Percentiles rank a stretch among this genome's conserved stretches.
These are phyloP conservation scores for Dufourea novaeangliae DNA, from an alignment of 1,140 invertebrate species.

Conservation along the genomic window DNA sequence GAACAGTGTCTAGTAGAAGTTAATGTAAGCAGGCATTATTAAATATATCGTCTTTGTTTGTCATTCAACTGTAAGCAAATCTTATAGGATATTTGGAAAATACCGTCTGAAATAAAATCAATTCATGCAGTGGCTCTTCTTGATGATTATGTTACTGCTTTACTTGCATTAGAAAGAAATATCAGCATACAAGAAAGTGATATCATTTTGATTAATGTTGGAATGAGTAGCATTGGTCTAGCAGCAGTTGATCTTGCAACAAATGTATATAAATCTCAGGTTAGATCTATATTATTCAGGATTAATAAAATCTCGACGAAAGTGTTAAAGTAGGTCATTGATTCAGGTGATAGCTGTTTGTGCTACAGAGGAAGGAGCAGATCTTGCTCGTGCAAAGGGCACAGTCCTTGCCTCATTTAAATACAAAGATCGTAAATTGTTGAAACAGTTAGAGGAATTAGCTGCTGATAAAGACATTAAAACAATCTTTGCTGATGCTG, in stretches of 20 bases:
- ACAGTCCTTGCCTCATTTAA: slow-evolving; percentile 83
- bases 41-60: background rate
- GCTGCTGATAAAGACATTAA: slow-evolving; percentile 83
- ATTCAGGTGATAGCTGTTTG: slow-evolving; percentile 84
- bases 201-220: slow-evolving; percentile 83
- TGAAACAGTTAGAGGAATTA: slow-evolving; percentile 81
- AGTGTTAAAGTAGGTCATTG: background rate
- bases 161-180: slow-evolving; percentile 82
- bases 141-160: slow-evolving; percentile 83
- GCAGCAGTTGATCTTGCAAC: slow-evolving; percentile 85
- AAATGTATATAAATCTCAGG: slow-evolving; percentile 84
- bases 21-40: slow-evolving; percentile 73
- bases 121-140: slow-evolving; percentile 81
- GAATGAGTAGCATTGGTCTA: slow-evolving; percentile 83
- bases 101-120: slow-evolving; percentile 80
- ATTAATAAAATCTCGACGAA: background rate
- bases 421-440: slow-evolving; percentile 82
- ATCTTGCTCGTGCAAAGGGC: slow-evolving; percentile 83
- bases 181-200: slow-evolving; percentile 82
- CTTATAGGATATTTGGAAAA: slow-evolving; percentile 83
- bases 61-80: slow-evolving; percentile 25
- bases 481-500: slow-evolving; percentile 84
- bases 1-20: slow-evolving; percentile 81
- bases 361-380: slow-evolving; percentile 82
- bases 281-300: slow-evolving; percentile 50